A percentile compares a stretch with the other conserved stretches of the same genome.
phyloP scores from a whole-genome alignment of 2,888 invertebrate species.

The Vesta saturnalis region DNA sequence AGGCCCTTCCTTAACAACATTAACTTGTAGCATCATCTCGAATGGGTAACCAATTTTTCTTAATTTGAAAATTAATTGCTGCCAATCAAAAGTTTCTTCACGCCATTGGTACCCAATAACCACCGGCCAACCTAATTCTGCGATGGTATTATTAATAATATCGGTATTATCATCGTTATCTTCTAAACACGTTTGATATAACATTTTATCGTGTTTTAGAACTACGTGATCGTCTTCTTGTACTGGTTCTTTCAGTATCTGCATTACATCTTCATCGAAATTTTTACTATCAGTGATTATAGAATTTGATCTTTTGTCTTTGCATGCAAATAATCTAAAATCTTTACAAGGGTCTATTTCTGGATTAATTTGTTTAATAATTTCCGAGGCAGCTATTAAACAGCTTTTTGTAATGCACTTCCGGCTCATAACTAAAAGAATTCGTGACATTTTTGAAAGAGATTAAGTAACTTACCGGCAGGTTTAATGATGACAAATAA shows the following conservation, averaged over 20 bases:
- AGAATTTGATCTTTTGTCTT: background rate
- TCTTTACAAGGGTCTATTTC: conserved; percentile 78
- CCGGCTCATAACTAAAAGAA: conserved; percentile 9
- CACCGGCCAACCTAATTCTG: conserved; percentile 50
- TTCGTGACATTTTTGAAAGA: background rate
- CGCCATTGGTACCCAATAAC: conserved; percentile 45
- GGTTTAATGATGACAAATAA: conserved; percentile 19
- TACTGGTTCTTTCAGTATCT: conserved; percentile 20
- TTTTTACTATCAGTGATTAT: background rate
- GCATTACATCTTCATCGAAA: conserved; percentile 12
- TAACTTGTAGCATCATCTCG: conserved; percentile 45
- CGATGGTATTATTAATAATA: conserved; percentile 44
- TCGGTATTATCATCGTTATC: conserved; percentile 27
- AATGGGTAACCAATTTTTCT: conserved; percentile 46
- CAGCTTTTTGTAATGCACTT: conserved; percentile 12
- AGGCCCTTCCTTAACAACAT: conserved; percentile 50
- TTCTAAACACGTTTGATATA: conserved; percentile 48
- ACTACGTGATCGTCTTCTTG: conserved; percentile 22
- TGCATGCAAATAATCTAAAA: conserved; percentile 63
- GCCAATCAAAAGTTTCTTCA: conserved; percentile 48
- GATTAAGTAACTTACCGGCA: conserved; percentile 19
- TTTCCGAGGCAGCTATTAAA: conserved; percentile 66
- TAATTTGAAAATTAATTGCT: conserved; percentile 45
- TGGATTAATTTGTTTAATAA: conserved; percentile 74
- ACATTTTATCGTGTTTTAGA: conserved; percentile 16